Evolutionary conservation across 2,113 vertebrate genomes (phyloP).

Genomic region (Planiliza haematocheilus): DNA sequence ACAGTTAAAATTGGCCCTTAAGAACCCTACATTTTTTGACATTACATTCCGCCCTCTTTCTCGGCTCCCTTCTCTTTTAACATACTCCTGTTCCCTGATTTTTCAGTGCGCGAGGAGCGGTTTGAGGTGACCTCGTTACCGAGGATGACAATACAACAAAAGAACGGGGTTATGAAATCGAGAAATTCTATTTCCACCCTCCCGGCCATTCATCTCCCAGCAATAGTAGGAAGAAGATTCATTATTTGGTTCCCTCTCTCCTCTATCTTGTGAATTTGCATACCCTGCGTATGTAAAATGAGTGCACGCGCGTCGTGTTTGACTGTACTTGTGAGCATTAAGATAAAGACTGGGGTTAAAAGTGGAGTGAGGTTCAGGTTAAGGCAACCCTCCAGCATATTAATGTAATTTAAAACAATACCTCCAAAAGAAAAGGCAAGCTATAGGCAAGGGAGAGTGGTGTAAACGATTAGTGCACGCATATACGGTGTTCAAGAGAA

Average conservation of each 20-base stretch:
- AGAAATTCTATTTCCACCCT: conserved; percentile 72
- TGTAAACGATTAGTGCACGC: not conserved
- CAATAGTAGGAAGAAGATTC: conserved; percentile 60
- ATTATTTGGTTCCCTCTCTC: conserved; percentile 58
- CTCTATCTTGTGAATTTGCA: conserved; percentile 56
- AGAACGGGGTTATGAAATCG: conserved; percentile 73
- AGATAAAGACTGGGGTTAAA: conserved; percentile 30
- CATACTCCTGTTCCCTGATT: conserved; percentile 42
- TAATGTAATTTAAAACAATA: conserved; percentile 7
- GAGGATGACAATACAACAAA: conserved; percentile 71
- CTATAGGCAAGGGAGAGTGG: not conserved
- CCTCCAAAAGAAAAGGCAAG: not conserved
- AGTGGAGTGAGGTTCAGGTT: not conserved
- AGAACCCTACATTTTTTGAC: conserved; percentile 18
- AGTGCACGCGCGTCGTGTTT: conserved; percentile 8
- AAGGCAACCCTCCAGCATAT: conserved; percentile 1
- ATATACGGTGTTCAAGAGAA: not conserved
- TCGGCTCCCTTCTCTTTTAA: conserved; percentile 38
- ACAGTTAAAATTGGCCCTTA: conserved; percentile 23
- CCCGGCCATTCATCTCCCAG: conserved; percentile 66
- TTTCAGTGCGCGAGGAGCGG: conserved; percentile 35
- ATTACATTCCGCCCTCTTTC: conserved; percentile 13
- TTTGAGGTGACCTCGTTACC: conserved; percentile 70
- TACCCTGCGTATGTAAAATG: conserved; percentile 7
- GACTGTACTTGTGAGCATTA: conserved; percentile 19